Evolutionary conservation across 1,140 invertebrate species (phyloP).

Genomic region (Bombus confusus): DNA sequence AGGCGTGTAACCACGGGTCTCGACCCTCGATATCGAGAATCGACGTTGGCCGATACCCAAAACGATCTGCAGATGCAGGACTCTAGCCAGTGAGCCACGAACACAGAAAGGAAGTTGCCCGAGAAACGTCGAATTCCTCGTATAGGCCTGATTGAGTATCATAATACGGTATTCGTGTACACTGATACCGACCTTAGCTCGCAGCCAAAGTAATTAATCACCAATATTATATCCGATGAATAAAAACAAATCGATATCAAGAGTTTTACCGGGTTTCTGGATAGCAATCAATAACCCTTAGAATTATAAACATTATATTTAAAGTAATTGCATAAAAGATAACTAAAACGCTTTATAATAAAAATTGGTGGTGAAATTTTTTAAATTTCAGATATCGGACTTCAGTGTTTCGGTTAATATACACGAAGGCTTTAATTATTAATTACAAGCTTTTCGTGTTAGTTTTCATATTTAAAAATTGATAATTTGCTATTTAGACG

Average conservation of each 20-base stretch:
- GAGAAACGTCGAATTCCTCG: slow-evolving; percentile 43
- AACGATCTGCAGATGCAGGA: slow-evolving; percentile 63
- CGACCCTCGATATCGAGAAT: slow-evolving; percentile 67
- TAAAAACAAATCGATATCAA: slow-evolving; percentile 9
- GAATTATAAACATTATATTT: too few species aligned
- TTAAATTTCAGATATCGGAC: too few species aligned
- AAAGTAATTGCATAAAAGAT: too few species aligned
- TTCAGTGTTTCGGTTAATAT: too few species aligned
- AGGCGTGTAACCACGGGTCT: slow-evolving; percentile 52
- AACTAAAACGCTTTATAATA: too few species aligned
- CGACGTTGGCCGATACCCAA: slow-evolving; percentile 70
- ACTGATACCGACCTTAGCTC: neutral
- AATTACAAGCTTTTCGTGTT: too few species aligned
- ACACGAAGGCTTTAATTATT: too few species aligned
- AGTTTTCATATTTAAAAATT: too few species aligned
- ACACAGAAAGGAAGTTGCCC: slow-evolving; percentile 39
- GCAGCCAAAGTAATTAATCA: slow-evolving; percentile 52
- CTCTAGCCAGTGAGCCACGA: slow-evolving; percentile 46
- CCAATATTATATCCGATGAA: neutral
- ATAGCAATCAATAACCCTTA: neutral
- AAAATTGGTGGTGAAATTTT: too few species aligned
- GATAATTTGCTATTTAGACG: too few species aligned
- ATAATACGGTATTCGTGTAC: slow-evolving; percentile 31
- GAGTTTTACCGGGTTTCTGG: neutral
- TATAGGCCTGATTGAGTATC: slow-evolving; percentile 51